Conservation (phyloP, 2,113 vertebrate genomes). For the Engraulis encrasicolus region DNA sequence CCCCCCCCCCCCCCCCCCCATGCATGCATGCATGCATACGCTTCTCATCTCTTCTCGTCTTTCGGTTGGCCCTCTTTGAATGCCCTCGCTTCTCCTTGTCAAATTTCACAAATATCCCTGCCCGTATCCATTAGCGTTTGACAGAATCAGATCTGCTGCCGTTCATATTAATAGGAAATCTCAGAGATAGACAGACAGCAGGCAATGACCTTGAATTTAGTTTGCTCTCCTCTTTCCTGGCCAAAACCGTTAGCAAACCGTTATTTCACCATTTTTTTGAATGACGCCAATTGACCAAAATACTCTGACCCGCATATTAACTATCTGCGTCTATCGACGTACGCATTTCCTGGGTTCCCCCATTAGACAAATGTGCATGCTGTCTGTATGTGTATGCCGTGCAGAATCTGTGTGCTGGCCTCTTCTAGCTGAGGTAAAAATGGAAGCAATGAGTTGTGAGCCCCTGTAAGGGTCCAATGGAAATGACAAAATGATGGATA, state of each 20-base stretch:
- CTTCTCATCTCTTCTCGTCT: conserved; percentile 43
- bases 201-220: conserved; percentile 49
- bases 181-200: conserved; percentile 29
- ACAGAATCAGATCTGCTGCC: conserved; percentile 43
- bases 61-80: conserved; percentile 53
- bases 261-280: background rate
- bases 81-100: conserved; percentile 57
- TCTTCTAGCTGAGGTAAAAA: conserved; percentile 17
- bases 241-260: background rate
- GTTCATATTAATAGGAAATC: conserved; percentile 52
- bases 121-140: conserved; percentile 60
- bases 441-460: conserved; percentile 69
- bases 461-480: conserved; percentile 68
- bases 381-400: background rate
- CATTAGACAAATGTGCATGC: background rate
- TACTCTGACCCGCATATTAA: background rate
- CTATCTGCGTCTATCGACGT: background rate
- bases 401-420: background rate
- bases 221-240: conserved; percentile 60
- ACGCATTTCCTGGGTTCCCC: background rate
- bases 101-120: conserved; percentile 59
- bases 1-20: too few relatives aligned
- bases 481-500: conserved; percentile 69
- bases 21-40: too few relatives aligned
- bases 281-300: background rate